Percentiles rank a stretch among this genome's conserved stretches.
Conservation (phyloP, 2,888 invertebrate genomes). For the Neuroscelio doddi region DNA sequence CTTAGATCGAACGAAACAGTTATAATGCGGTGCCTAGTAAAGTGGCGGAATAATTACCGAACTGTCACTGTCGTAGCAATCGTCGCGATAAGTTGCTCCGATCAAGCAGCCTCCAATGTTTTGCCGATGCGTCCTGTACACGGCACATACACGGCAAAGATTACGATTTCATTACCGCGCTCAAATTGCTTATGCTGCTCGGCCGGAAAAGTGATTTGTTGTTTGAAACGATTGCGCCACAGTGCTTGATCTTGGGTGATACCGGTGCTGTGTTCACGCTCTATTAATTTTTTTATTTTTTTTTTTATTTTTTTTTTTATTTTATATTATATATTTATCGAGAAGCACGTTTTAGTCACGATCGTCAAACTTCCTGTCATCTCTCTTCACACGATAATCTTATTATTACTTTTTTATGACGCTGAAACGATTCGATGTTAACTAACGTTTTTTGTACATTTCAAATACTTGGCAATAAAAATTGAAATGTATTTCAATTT, state of each 20-base stretch:
- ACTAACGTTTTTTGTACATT: too few relatives aligned
- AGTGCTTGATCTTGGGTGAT: slow-evolving; percentile 15
- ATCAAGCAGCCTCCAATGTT: slow-evolving; percentile 19
- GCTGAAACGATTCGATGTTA: too few relatives aligned
- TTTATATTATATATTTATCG: too few relatives aligned
- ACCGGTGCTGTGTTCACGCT: slow-evolving; percentile 4
- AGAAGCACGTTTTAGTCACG: too few relatives aligned
- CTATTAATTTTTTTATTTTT: background rate
- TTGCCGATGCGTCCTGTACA: background rate
- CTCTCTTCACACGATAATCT: too few relatives aligned
- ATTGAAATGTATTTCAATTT: slow-evolving; percentile 4
- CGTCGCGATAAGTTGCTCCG: slow-evolving; percentile 53
- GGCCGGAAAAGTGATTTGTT: slow-evolving; percentile 26
- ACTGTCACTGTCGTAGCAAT: slow-evolving; percentile 50
- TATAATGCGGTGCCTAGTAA: slow-evolving; percentile 22
- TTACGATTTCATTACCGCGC: slow-evolving; percentile 30
- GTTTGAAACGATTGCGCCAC: slow-evolving; percentile 13
- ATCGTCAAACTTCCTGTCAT: too few relatives aligned
- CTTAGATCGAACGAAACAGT: slow-evolving; percentile 24
- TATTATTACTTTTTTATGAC: too few relatives aligned
- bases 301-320: too few relatives aligned
- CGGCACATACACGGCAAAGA: slow-evolving; percentile 15
- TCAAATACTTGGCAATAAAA: too few relatives aligned
- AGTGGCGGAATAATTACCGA: slow-evolving; percentile 46
- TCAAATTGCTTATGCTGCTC: slow-evolving; percentile 21